A percentile compares a stretch with the other conserved stretches of the same genome.
These are phyloP conservation scores for Cricetomys ansorgei DNA, from an alignment of 2,113 vertebrate species.

Conservation along the genomic window DNA sequence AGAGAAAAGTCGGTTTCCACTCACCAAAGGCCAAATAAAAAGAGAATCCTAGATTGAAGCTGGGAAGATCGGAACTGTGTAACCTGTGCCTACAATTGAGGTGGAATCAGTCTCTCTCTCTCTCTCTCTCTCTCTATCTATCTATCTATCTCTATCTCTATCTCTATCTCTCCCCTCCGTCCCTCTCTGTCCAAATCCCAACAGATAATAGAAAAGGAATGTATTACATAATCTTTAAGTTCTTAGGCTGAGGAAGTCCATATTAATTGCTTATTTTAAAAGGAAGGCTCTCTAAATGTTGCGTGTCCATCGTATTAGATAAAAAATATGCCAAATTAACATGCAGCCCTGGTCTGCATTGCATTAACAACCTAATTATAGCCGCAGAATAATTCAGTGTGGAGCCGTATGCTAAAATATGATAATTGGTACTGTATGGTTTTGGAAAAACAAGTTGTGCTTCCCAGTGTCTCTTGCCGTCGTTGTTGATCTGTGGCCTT, in stretches of 20 bases:
- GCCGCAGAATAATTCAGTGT: slow-evolving; percentile 66
- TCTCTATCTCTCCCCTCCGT: no score
- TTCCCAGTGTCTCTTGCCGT: slow-evolving; percentile 54
- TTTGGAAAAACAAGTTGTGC: slow-evolving; percentile 54
- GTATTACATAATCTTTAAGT: neutral
- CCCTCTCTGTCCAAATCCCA: neutral
- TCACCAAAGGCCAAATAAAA: slow-evolving; percentile 77
- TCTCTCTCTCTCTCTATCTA: neutral
- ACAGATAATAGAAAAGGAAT: slow-evolving; percentile 51
- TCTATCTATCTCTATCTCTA: neutral
- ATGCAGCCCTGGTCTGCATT: slow-evolving; percentile 47
- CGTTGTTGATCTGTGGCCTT: slow-evolving; percentile 19
- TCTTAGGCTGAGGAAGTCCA: slow-evolving; percentile 65
- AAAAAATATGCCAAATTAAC: slow-evolving; percentile 70
- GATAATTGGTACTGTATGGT: slow-evolving; percentile 71
- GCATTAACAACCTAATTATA: slow-evolving; percentile 67
- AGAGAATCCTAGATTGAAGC: slow-evolving; percentile 62
- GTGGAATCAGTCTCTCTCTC: slow-evolving; percentile 37
- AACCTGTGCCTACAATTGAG: slow-evolving; percentile 66
- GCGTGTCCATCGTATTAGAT: slow-evolving; percentile 71
- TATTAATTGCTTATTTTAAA: slow-evolving; percentile 69
- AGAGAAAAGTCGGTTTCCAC: slow-evolving; percentile 77
- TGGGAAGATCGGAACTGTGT: slow-evolving; percentile 70
- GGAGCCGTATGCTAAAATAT: slow-evolving; percentile 78
- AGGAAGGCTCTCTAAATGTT: slow-evolving; percentile 70